A percentile compares a stretch with the other conserved stretches of the same genome.
phyloP scores from a whole-genome alignment of 2,113 vertebrate species.

The Macrotus californicus region DNA sequence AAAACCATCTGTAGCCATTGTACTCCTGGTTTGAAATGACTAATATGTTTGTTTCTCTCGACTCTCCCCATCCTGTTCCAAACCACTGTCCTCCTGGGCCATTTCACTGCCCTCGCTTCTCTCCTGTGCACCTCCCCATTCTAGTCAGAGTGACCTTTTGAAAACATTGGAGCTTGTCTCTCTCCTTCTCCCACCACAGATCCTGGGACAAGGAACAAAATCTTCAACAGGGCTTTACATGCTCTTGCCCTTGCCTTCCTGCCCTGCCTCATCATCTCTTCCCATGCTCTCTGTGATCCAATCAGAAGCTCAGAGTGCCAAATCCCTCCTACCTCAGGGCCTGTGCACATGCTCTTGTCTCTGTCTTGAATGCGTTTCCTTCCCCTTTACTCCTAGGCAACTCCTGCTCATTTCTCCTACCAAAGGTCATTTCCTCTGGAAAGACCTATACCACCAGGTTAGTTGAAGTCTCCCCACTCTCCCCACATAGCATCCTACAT shows the following conservation, averaged over 20 bases:
- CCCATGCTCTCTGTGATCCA: not conserved
- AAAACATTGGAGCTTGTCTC: not conserved
- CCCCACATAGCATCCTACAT: not conserved
- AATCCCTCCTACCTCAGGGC: not conserved
- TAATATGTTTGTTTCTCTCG: not conserved
- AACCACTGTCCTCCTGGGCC: not conserved
- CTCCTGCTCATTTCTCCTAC: not conserved
- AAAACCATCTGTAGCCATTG: accelerated
- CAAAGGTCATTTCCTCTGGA: not conserved
- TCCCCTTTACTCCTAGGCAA: not conserved
- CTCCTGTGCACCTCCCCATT: not conserved
- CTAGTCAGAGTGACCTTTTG: not conserved
- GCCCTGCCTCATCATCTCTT: not conserved
- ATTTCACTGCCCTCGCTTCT: not conserved
- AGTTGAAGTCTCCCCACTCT: not conserved
- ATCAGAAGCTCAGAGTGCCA: not conserved
- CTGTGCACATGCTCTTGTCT: not conserved
- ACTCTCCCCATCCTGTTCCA: not conserved
- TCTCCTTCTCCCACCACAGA: not conserved
- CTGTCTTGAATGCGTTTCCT: not conserved
- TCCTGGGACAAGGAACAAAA: not conserved
- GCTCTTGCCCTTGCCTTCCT: too few relatives aligned
- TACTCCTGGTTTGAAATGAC: not conserved
- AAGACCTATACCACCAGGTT: not conserved
- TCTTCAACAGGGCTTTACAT: not conserved